Evolutionary conservation across 2,888 invertebrate species (phyloP).

Genomic region (Ichneumoninae sp.): DNA sequence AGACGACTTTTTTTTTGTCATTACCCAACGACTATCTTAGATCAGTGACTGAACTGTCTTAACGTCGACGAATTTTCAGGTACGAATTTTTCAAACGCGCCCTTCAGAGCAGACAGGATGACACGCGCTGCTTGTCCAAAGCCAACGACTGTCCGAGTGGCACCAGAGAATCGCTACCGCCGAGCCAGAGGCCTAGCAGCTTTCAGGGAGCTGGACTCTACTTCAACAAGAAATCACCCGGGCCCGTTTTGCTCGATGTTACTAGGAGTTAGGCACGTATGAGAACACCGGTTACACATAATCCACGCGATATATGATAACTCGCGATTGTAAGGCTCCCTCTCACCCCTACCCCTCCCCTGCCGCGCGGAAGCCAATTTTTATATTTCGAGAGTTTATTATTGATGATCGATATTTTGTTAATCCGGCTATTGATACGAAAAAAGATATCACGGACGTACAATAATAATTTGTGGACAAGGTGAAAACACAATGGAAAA

Average conservation of each 20-base stretch:
- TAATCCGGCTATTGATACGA: conserved; percentile 75
- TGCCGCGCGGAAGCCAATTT: conserved; percentile 69
- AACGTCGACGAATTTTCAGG: conserved; percentile 67
- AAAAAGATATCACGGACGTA: conserved; percentile 55
- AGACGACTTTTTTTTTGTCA: not conserved
- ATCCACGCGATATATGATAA: conserved; percentile 20
- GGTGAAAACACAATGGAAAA: conserved; percentile 50
- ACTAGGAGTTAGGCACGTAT: conserved; percentile 78
- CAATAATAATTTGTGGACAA: conserved; percentile 65
- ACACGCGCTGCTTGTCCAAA: conserved; percentile 66
- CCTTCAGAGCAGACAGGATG: conserved; percentile 74
- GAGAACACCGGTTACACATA: conserved; percentile 37
- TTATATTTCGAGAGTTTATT: conserved; percentile 80
- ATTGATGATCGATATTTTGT: conserved; percentile 78
- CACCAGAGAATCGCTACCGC: conserved; percentile 66
- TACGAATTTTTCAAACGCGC: conserved; percentile 82
- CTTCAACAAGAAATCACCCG: conserved; percentile 77
- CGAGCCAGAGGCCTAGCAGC: conserved; percentile 68
- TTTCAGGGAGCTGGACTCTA: conserved; percentile 81
- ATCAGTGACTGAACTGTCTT: not conserved
- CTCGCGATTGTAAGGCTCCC: conserved; percentile 34
- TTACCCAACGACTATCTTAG: not conserved
- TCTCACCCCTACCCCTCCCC: no score
- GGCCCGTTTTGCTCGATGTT: conserved; percentile 80
- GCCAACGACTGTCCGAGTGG: conserved; percentile 67